Evolutionary conservation across 2,797 vertebrate genomes (phyloP).

Genomic region (Neosilurus mollespiculum): DNA sequence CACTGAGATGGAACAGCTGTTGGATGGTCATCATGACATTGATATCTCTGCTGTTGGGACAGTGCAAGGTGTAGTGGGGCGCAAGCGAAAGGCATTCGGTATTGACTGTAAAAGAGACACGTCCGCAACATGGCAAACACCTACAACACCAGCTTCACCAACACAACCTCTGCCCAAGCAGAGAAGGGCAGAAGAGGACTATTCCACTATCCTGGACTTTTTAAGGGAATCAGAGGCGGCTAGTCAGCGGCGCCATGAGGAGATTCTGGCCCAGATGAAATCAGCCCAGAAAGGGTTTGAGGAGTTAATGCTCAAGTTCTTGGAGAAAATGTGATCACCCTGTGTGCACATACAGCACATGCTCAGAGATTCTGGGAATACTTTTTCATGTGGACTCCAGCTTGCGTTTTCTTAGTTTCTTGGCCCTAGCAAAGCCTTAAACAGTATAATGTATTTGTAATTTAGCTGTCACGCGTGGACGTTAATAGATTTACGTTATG

Average conservation of each 20-base stretch:
- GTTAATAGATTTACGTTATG: background rate
- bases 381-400: background rate
- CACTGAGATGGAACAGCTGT: constrained; percentile 25
- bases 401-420: background rate
- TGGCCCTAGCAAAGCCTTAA: background rate
- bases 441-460: background rate
- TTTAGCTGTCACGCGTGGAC: background rate
- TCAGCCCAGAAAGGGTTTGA: constrained; percentile 26
- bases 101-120: constrained; percentile 13
- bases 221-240: constrained; percentile 23
- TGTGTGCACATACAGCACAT: background rate
- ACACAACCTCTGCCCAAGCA: constrained; percentile 14
- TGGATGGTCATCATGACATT: constrained; percentile 26
- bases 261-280: constrained; percentile 29
- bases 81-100: background rate
- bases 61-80: constrained; percentile 9
- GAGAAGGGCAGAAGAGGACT: constrained; percentile 16
- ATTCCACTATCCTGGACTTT: constrained; percentile 27
- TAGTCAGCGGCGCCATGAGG: constrained; percentile 31
- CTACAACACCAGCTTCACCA: constrained; percentile 15
- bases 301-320: constrained; percentile 22
- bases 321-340: constrained; percentile 22
- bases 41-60: constrained; percentile 10
- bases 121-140: background rate
- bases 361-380: background rate